Conservation (phyloP, 2,888 invertebrate genomes). For the Cremastinae sp. region DNA sequence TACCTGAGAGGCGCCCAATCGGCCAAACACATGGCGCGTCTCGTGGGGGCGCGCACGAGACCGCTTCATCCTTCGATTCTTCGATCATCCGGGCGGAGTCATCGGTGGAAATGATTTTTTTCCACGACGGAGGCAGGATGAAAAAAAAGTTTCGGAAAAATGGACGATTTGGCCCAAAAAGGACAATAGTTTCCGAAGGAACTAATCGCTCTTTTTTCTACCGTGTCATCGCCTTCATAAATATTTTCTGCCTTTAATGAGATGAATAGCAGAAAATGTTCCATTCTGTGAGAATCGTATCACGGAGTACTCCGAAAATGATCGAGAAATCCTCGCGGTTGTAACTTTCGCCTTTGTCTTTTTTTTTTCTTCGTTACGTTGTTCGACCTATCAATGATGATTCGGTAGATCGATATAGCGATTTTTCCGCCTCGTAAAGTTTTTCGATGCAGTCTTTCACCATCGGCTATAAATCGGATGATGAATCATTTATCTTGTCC, state of each 20-base stretch:
- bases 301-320: constrained; percentile 15
- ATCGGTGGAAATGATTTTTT: constrained; percentile 43
- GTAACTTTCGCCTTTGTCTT: constrained; percentile 6
- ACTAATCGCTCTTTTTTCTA: constrained; percentile 21
- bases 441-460: constrained; percentile 30
- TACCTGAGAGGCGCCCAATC: constrained; percentile 74
- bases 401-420: constrained; percentile 40
- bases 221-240: constrained; percentile 42
- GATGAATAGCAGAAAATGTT: constrained; percentile 47
- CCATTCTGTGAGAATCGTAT: constrained; percentile 30
- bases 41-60: constrained; percentile 61
- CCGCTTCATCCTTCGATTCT: constrained; percentile 11
- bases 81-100: constrained; percentile 28
- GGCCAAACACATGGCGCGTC: constrained; percentile 72
- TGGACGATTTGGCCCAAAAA: constrained; percentile 17
- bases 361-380: no score
- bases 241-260: constrained; percentile 18
- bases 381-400: constrained; percentile 35
- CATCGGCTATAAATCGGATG: neutral
- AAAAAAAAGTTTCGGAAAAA: constrained; percentile 31
- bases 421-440: constrained; percentile 57
- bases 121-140: constrained; percentile 8
- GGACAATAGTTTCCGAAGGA: constrained; percentile 37
- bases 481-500: constrained; percentile 20
- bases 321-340: neutral